These are phyloP conservation scores for Tympanoctomys barrerae DNA, from an alignment of 2,797 vertebrate genomes.

Conservation along the genomic window DNA sequence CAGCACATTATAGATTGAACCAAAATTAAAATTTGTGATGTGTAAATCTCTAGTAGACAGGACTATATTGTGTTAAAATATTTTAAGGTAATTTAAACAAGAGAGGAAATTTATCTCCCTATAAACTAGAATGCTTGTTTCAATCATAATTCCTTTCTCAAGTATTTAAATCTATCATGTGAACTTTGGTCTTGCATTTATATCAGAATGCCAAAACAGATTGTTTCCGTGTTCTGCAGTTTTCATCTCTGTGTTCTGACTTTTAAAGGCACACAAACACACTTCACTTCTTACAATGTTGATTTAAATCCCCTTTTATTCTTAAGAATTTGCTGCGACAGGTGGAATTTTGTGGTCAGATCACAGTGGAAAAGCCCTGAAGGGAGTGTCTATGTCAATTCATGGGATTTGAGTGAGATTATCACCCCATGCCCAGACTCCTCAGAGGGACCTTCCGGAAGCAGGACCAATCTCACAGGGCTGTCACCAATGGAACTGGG, in stretches of 20 bases:
- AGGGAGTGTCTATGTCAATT: slow-evolving; percentile 59
- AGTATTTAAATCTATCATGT: slow-evolving; percentile 67
- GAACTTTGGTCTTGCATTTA: slow-evolving; percentile 64
- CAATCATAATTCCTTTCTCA: slow-evolving; percentile 65
- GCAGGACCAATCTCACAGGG: slow-evolving; percentile 45
- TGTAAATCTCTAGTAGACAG: slow-evolving; percentile 52
- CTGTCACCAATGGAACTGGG: slow-evolving; percentile 75
- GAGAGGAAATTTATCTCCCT: slow-evolving; percentile 74
- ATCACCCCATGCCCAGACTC: neutral
- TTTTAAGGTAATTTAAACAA: slow-evolving; percentile 73
- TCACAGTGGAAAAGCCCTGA: slow-evolving; percentile 57
- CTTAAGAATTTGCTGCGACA: slow-evolving; percentile 72
- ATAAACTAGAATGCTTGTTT: slow-evolving; percentile 67
- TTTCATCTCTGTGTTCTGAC: neutral
- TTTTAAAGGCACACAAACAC: slow-evolving; percentile 41
- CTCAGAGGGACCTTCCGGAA: neutral
- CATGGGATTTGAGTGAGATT: slow-evolving; percentile 65
- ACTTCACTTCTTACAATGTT: slow-evolving; percentile 66
- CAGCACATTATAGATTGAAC: neutral
- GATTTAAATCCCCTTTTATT: slow-evolving; percentile 71
- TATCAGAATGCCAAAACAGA: slow-evolving; percentile 9
- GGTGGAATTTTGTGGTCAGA: slow-evolving; percentile 69
- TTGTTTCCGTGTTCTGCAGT: slow-evolving; percentile 22
- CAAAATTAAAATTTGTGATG: slow-evolving; percentile 55
- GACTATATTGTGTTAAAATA: slow-evolving; percentile 52